phyloP scores from a whole-genome alignment of 2,113 vertebrate genomes.

The Axis porcinus region DNA sequence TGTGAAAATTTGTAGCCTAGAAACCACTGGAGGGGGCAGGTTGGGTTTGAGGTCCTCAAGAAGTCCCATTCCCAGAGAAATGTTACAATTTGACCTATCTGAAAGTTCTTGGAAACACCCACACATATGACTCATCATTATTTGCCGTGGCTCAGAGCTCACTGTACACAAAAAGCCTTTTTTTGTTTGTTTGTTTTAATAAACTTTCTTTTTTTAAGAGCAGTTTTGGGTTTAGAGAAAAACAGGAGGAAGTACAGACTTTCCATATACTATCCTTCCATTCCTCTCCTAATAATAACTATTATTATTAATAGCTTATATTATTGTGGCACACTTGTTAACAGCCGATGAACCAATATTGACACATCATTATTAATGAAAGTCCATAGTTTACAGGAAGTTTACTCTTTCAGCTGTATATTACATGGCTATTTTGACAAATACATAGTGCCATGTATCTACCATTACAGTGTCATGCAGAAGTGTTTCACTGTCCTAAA shows the following conservation, averaged over 20 bases:
- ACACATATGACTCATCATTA: background rate
- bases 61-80: background rate
- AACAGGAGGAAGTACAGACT: background rate
- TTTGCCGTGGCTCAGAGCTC: background rate
- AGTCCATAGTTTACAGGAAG: background rate
- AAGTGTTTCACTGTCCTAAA: background rate
- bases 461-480: background rate
- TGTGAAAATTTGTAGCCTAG: background rate
- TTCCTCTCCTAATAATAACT: background rate
- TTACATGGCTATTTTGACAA: background rate
- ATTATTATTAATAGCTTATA: background rate
- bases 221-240: background rate
- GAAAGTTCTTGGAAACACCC: background rate
- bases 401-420: background rate
- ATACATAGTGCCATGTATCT: background rate
- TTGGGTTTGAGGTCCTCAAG: background rate
- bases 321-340: background rate
- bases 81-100: background rate
- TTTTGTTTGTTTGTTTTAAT: constrained; percentile 18
- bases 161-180: background rate
- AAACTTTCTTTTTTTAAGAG: background rate
- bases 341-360: background rate
- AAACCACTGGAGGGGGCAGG: background rate
- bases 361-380: background rate
- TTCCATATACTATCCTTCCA: background rate